These are phyloP conservation scores for Anguilla anguilla DNA, from an alignment of 2,797 vertebrate genomes.

Conservation along the genomic window DNA sequence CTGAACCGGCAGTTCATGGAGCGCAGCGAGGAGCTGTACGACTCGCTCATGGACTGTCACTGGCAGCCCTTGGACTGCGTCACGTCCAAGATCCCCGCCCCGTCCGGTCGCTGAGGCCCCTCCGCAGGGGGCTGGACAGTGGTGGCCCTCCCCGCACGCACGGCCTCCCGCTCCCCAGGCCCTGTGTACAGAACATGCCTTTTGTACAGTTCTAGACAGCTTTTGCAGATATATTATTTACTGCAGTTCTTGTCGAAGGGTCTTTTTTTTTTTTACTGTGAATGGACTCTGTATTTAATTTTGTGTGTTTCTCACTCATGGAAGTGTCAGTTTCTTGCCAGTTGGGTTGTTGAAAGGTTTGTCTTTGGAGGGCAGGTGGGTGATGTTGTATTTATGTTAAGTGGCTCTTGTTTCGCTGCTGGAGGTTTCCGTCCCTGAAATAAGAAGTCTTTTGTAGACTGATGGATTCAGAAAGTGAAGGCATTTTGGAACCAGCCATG, in stretches of 20 bases:
- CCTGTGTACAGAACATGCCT: background rate
- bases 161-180: constrained; percentile 14
- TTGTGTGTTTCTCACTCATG: background rate
- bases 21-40: constrained; percentile 88
- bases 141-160: background rate
- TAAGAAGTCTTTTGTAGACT: background rate
- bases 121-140: background rate
- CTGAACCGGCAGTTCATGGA: constrained; percentile 89
- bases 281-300: background rate
- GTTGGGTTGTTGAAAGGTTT: background rate
- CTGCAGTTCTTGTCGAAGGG: background rate
- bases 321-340: background rate
- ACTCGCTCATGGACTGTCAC: constrained; percentile 86
- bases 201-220: background rate
- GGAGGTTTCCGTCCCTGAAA: background rate
- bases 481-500: background rate
- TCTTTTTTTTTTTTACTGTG: background rate
- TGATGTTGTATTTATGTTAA: background rate
- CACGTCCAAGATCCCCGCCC: constrained; percentile 73
- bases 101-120: constrained; percentile 58
- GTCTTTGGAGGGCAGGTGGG: background rate
- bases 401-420: background rate
- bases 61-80: constrained; percentile 88
- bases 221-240: background rate
- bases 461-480: background rate